These are phyloP conservation scores for Ceramica pisi DNA, from an alignment of 2,888 invertebrate species.

Conservation along the genomic window DNA sequence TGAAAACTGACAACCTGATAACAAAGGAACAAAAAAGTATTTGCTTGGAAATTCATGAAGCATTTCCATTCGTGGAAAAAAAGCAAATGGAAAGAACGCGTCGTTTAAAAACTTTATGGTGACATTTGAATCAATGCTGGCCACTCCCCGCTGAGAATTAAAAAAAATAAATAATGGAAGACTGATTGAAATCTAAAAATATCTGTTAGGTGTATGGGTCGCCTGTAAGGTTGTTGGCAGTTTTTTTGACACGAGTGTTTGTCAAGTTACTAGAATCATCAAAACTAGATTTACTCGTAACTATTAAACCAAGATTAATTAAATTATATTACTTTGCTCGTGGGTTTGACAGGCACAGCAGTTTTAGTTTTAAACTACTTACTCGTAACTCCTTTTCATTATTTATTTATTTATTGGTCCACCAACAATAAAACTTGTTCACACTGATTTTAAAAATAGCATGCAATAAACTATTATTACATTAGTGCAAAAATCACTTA, in stretches of 20 bases:
- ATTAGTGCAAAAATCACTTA: too few relatives aligned
- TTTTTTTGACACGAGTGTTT: background rate
- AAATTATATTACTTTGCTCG: background rate
- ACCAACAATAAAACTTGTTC: too few relatives aligned
- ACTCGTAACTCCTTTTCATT: background rate
- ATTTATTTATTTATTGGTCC: too few relatives aligned
- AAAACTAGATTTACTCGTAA: background rate
- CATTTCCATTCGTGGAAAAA: conserved; percentile 27
- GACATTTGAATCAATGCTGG: conserved; percentile 42
- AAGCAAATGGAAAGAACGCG: conserved; percentile 22
- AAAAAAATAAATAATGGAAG: conserved; percentile 28
- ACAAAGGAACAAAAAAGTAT: conserved; percentile 27
- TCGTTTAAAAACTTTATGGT: conserved; percentile 34
- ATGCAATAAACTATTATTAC: too few relatives aligned
- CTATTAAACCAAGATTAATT: background rate
- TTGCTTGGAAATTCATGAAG: conserved; percentile 19
- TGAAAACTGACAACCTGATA: conserved; percentile 20
- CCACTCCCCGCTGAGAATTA: conserved; percentile 15
- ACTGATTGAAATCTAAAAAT: conserved; percentile 38
- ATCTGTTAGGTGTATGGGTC: too few relatives aligned
- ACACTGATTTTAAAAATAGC: too few relatives aligned
- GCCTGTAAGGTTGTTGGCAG: background rate
- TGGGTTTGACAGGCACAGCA: background rate
- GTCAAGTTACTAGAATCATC: background rate
- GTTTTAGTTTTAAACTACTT: background rate